phyloP scores from a whole-genome alignment of 2,888 invertebrate species.

The Volucella bombylans region DNA sequence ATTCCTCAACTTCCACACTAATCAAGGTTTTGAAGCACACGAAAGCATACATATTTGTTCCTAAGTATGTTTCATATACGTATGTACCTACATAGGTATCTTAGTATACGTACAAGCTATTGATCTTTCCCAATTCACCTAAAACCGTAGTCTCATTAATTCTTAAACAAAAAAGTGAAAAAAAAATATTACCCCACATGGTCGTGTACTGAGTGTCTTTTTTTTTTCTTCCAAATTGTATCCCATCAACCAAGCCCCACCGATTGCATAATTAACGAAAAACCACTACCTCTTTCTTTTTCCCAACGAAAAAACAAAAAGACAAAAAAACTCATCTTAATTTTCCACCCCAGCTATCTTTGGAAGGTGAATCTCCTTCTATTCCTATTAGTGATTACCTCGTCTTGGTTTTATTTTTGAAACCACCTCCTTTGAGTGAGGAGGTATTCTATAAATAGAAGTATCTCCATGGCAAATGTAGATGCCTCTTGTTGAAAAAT shows the following conservation, averaged over 20 bases:
- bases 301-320: too few species aligned
- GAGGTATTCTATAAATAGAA: conserved; percentile 38
- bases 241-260: not conserved
- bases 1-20: too few species aligned
- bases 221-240: not conserved
- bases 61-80: too few species aligned
- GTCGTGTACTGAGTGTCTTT: too few species aligned
- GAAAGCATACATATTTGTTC: too few species aligned
- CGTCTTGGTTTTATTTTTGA: conserved; percentile 21
- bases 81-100: too few species aligned
- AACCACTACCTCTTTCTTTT: not conserved
- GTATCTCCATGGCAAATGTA: conserved; percentile 20
- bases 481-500: not conserved
- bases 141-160: not conserved
- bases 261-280: conserved; percentile 18
- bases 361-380: conserved; percentile 22
- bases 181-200: not conserved
- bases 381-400: not conserved
- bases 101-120: too few species aligned
- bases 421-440: conserved; percentile 41
- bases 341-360: conserved; percentile 11
- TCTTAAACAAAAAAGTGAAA: not conserved
- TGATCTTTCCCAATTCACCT: too few species aligned
- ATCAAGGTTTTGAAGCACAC: too few species aligned
- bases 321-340: not conserved